These are phyloP conservation scores for Dorcus hopei DNA, from an alignment of 2,888 invertebrate species.

Conservation along the genomic window DNA sequence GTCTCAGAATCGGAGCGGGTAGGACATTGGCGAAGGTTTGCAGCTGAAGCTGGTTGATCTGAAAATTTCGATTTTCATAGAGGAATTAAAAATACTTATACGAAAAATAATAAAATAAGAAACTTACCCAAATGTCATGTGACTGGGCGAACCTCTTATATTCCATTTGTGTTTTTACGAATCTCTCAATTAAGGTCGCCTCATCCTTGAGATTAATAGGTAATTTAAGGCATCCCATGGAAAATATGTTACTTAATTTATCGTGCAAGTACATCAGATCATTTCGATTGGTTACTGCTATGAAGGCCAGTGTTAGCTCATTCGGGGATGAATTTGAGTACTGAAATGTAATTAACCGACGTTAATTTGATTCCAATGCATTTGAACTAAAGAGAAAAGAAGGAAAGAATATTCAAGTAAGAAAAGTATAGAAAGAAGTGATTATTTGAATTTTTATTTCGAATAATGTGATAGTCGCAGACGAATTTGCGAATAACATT, in stretches of 20 bases:
- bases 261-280: slow-evolving; percentile 1
- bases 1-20: not conserved
- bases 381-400: too few relatives aligned
- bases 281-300: slow-evolving; percentile 3
- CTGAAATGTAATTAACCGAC: not conserved
- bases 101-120: not conserved
- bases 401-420: too few relatives aligned
- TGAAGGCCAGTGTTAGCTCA: slow-evolving; percentile 5
- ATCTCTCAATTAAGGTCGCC: not conserved
- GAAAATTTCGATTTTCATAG: not conserved
- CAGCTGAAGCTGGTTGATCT: slow-evolving; percentile 5
- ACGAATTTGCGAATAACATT: too few relatives aligned
- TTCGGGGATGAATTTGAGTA: not conserved
- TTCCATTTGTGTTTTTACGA: not conserved
- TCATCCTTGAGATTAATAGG: slow-evolving; percentile 4
- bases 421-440: too few relatives aligned
- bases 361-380: too few relatives aligned
- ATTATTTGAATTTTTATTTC: too few relatives aligned
- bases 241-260: slow-evolving; percentile 6
- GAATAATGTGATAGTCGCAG: too few relatives aligned
- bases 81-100: too few relatives aligned
- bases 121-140: slow-evolving; percentile 6
- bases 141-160: slow-evolving; percentile 1
- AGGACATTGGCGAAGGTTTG: slow-evolving; percentile 4
- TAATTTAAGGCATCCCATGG: slow-evolving; percentile 2